Conservation (phyloP, 2,888 invertebrate species). For the Cancer borealis region DNA sequence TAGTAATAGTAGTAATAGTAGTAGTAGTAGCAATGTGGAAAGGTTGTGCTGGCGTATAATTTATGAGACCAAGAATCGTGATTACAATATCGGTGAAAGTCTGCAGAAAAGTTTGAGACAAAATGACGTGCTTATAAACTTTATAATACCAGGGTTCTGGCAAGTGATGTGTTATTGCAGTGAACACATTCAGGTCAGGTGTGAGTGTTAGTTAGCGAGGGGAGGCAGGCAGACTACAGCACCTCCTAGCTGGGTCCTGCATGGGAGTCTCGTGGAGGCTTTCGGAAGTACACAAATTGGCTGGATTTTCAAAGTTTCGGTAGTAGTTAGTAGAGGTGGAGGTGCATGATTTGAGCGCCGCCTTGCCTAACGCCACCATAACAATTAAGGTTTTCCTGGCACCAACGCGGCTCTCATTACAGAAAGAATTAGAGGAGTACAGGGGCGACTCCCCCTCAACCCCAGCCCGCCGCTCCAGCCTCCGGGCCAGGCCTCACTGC, state of each 20-base stretch:
- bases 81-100: background rate
- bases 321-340: background rate
- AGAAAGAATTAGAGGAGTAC: background rate
- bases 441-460: too few species aligned
- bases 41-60: background rate
- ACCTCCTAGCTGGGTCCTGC: too few species aligned
- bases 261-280: background rate
- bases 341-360: background rate
- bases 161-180: background rate
- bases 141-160: background rate
- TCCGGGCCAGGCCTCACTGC: background rate
- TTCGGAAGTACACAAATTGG: background rate
- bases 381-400: background rate
- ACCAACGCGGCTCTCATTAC: background rate
- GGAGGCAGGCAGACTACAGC: background rate
- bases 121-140: background rate
- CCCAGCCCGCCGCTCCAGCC: background rate
- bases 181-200: background rate
- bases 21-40: background rate
- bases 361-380: background rate
- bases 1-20: background rate
- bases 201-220: background rate
- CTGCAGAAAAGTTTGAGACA: slow-evolving; percentile 2
- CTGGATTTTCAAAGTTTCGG: background rate
- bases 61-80: background rate